Conservation (phyloP, 35 echinoderm and acorn worm species). For the Amphiura filiformis region DNA sequence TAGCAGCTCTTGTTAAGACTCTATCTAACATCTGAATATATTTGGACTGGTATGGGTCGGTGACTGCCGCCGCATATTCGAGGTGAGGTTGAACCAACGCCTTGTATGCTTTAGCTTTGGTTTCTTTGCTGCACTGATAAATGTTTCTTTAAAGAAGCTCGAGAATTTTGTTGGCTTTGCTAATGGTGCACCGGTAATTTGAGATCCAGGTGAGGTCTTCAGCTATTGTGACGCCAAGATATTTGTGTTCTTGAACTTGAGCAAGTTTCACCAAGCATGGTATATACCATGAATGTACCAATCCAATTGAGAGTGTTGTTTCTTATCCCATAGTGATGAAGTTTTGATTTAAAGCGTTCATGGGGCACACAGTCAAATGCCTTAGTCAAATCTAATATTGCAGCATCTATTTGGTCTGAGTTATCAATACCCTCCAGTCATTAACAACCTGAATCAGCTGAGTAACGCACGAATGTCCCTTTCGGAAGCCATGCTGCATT, state of each 20-base stretch:
- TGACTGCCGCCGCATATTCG: not conserved
- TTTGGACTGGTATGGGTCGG: not conserved
- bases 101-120: slow-evolving; percentile 1
- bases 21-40: slow-evolving; percentile 20
- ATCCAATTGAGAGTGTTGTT: slow-evolving; percentile 25
- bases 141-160: not conserved
- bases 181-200: not conserved
- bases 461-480: slow-evolving; percentile 15
- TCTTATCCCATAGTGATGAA: no score
- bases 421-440: not conserved
- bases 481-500: slow-evolving; percentile 26
- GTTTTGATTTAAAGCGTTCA: slow-evolving; percentile 6
- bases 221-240: slow-evolving; percentile 1
- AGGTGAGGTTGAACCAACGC: not conserved
- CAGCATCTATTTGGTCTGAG: not conserved
- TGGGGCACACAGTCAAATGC: slow-evolving; percentile 50
- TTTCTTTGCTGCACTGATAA: not conserved
- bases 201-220: not conserved
- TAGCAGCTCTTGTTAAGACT: slow-evolving; percentile 6
- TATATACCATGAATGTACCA: slow-evolving; percentile 8
- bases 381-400: slow-evolving; percentile 39
- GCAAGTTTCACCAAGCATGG: not conserved
- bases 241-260: slow-evolving; percentile 13
- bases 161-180: slow-evolving; percentile 14
- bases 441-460: slow-evolving; percentile 15